phyloP scores from a whole-genome alignment of 1,140 invertebrate species.

The Drosophila arawakana region DNA sequence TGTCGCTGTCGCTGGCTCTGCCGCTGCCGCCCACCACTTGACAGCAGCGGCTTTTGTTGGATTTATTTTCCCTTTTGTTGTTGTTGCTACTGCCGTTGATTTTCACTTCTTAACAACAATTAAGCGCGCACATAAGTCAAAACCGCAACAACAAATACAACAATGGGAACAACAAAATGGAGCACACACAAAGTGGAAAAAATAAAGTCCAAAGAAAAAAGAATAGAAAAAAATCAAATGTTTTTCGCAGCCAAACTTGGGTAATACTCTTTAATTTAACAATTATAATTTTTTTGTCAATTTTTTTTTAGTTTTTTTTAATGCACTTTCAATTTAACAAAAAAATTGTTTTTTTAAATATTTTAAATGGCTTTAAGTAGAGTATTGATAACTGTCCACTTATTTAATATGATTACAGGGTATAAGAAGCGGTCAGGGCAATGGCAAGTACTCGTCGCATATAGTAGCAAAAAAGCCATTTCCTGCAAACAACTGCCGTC shows the following conservation, averaged over 20 bases:
- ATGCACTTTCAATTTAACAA: too few species aligned
- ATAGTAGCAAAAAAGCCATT: conserved; percentile 73
- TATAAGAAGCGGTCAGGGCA: conserved; percentile 36
- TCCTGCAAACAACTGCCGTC: conserved; percentile 75
- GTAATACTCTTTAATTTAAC: conserved; percentile 17
- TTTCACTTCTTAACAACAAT: conserved; percentile 83
- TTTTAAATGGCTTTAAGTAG: neutral
- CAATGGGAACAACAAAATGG: conserved; percentile 67
- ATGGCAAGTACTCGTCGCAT: conserved; percentile 35
- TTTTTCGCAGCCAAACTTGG: neutral
- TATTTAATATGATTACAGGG: conserved; percentile 35
- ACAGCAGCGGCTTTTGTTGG: conserved; percentile 59
- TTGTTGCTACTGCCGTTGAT: conserved; percentile 58
- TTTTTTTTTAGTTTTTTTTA: too few species aligned
- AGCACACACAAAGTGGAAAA: conserved; percentile 68
- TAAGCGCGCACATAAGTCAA: conserved; percentile 80
- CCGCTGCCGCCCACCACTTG: conserved; percentile 53
- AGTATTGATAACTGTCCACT: neutral
- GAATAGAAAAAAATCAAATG: conserved; percentile 15
- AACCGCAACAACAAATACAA: conserved; percentile 69
- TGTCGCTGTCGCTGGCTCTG: neutral
- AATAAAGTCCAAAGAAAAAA: conserved; percentile 25
- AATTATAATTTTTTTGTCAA: neutral
- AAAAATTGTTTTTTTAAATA: too few species aligned
- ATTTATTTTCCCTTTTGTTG: conserved; percentile 70